Conservation (phyloP, 2,113 vertebrate genomes). For the Malurus melanocephalus region DNA sequence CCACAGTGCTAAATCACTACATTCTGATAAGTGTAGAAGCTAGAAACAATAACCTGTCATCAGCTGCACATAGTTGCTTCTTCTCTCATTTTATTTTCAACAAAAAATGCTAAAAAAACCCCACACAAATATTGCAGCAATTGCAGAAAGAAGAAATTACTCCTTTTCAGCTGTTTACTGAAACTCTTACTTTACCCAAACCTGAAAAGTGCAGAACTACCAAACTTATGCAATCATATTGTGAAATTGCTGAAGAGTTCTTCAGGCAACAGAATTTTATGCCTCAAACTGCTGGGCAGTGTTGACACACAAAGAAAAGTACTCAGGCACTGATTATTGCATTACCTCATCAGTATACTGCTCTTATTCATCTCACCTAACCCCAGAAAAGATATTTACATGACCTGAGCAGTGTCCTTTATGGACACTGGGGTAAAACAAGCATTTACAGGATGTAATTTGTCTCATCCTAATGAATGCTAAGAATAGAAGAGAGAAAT, state of each 20-base stretch:
- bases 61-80: background rate
- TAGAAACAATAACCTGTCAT: background rate
- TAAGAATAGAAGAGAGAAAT: background rate
- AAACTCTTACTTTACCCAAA: background rate
- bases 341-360: background rate
- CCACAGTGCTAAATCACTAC: background rate
- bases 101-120: background rate
- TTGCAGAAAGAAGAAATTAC: background rate
- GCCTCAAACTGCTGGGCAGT: background rate
- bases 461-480: background rate
- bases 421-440: background rate
- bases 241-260: background rate
- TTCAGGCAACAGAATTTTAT: background rate
- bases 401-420: background rate
- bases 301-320: background rate
- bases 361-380: background rate
- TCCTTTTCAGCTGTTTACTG: background rate
- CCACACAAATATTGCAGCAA: background rate
- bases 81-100: background rate
- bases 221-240: background rate
- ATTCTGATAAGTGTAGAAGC: background rate
- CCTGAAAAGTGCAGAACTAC: background rate
- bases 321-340: background rate
- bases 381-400: background rate
- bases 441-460: background rate